phyloP scores from a whole-genome alignment of 2,888 invertebrate genomes.

The Rapana venosa region DNA sequence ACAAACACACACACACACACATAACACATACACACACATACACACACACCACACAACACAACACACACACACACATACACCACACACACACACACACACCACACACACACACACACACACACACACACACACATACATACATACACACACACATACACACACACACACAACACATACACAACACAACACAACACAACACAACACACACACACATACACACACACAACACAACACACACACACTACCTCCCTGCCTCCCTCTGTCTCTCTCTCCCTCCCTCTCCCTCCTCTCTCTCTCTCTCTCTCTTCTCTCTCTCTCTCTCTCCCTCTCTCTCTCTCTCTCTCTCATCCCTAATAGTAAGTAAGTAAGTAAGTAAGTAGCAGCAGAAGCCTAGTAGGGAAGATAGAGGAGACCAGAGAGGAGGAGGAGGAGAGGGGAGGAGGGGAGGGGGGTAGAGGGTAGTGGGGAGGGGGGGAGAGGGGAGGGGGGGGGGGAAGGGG shows the following conservation, averaged over 20 bases:
- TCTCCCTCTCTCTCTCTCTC: not conserved
- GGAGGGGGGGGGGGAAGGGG: not conserved
- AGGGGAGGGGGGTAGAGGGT: not conserved
- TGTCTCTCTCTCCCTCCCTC: not conserved
- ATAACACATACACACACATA: too few species aligned
- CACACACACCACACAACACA: too few species aligned
- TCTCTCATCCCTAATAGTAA: not conserved
- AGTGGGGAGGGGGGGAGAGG: not conserved
- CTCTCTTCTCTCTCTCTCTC: not conserved
- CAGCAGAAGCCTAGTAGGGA: not conserved
- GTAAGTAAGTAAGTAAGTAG: not conserved
- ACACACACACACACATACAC: too few species aligned
- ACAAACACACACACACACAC: too few species aligned
- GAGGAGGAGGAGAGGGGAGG: not conserved
- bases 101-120: too few species aligned
- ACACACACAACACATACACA: too few species aligned
- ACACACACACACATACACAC: too few species aligned
- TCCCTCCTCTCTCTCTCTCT: not conserved
- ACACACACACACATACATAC: too few species aligned
- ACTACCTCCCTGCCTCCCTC: not conserved
- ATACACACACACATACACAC: too few species aligned
- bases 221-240: too few species aligned
- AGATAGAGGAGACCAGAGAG: not conserved
- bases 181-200: too few species aligned
- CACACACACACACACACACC: too few species aligned